These are phyloP conservation scores for Lampris megalopsis DNA, from an alignment of 2,113 vertebrate genomes.

Conservation along the genomic window DNA sequence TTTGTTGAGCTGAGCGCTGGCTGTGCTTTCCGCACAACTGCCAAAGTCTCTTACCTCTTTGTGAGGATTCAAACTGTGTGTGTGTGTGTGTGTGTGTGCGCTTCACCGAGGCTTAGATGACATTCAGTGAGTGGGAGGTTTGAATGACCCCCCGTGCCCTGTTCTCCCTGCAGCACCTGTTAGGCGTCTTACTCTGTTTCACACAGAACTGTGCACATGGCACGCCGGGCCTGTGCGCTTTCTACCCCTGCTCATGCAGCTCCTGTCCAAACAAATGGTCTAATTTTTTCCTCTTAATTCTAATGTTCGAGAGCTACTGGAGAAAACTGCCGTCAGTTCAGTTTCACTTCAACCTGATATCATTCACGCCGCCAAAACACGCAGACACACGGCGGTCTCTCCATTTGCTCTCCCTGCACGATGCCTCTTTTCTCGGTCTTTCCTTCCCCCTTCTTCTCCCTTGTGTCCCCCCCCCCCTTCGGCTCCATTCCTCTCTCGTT, in stretches of 20 bases:
- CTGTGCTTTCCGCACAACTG: conserved; percentile 39
- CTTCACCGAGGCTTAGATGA: conserved; percentile 63
- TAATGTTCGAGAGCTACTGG: background rate
- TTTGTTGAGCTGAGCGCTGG: conserved; percentile 29
- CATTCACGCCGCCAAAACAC: background rate
- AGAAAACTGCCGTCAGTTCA: conserved; percentile 23
- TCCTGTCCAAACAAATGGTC: conserved; percentile 43
- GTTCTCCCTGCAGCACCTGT: conserved; percentile 72
- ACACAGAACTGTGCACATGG: conserved; percentile 19
- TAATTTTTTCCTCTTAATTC: conserved; percentile 9
- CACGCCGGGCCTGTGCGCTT: conserved; percentile 25
- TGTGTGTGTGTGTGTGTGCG: conserved; percentile 45
- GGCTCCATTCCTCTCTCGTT: conserved; percentile 26
- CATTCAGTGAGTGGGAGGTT: conserved; percentile 74
- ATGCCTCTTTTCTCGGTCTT: background rate
- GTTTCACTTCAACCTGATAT: conserved; percentile 10
- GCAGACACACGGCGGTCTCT: background rate
- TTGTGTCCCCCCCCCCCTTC: conserved; percentile 1
- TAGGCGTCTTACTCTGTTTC: conserved; percentile 69
- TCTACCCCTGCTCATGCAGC: conserved; percentile 42
- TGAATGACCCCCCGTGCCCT: conserved; percentile 60
- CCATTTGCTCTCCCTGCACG: background rate
- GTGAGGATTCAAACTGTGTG: conserved; percentile 50
- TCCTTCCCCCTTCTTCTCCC: conserved; percentile 4
- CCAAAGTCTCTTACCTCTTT: conserved; percentile 44